Evolutionary conservation across 1,140 invertebrate genomes (phyloP), one percentile per base, ranked within the genome.

Genomic region (Vanessa tameamea): DNA sequence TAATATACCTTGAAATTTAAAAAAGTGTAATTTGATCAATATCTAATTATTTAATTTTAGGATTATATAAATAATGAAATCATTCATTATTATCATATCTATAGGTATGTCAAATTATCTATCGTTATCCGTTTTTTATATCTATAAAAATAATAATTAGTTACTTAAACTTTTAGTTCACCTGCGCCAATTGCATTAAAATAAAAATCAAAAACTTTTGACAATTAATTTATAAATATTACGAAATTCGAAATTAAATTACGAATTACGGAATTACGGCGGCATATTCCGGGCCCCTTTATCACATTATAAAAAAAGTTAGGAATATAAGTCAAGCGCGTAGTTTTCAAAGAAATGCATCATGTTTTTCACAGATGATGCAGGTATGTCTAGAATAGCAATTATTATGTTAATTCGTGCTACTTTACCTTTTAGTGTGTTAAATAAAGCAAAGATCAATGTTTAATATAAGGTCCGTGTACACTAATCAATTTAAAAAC

Each of bases 381-480:
- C 1, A 20, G 20, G 20, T 37, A 61, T 23, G 26, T 13, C 57
- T 14, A 15, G 26, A 15, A 57, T 12, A 68, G 43, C 65, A 55
- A 55, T 68, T 68, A 20, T 68, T 68, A 68, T 68, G 65, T 68
- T 68, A 53, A 68, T 68, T 37, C 15, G 51, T n/a, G n/a, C 51
- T 20, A 55, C 50, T 31, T 16, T 15, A 68, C 57, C 6, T 57
- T 61, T 37, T 15, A 61, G 13, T 61, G 31, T 15, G 1, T 37
- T 37, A 61, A 61, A 61, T 23, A 55, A 16, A 16, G 16, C 12
- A 31, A 61, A 14, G 57, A 31, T 57, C 53, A 23, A 23, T 57
- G 53, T 16, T 57, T 57, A 23, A 53, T 12, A 23, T 57, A 23
- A 23, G 53, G 20, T 57, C 16, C 23, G 37, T 43, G 8, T 43